These are phyloP conservation scores for Tineola bisselliella DNA, from an alignment of 2,888 invertebrate genomes.

Conservation along the genomic window DNA sequence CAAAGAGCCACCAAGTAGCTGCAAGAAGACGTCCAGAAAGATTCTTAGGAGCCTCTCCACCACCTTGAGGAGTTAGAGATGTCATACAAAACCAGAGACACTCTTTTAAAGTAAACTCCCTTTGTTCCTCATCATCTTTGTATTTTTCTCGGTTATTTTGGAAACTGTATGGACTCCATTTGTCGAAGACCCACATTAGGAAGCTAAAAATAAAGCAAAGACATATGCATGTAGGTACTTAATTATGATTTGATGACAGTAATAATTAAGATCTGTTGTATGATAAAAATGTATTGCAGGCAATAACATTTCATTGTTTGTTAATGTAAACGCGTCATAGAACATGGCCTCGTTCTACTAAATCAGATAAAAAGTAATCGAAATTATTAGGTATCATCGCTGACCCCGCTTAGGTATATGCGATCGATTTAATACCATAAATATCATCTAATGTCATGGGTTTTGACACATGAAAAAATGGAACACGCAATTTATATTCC, in stretches of 20 bases:
- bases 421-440: constrained; percentile 2
- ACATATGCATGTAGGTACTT: not conserved
- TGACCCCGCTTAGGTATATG: not conserved
- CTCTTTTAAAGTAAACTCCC: constrained; percentile 95
- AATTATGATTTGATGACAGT: not conserved
- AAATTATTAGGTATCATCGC: constrained; percentile 15
- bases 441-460: not conserved
- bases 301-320: not conserved
- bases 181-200: constrained; percentile 96
- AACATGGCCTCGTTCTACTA: constrained; percentile 41
- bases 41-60: constrained; percentile 96
- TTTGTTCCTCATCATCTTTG: constrained; percentile 90
- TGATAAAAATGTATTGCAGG: not conserved
- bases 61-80: constrained; percentile 93
- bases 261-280: not conserved
- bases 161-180: constrained; percentile 97
- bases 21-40: constrained; percentile 94
- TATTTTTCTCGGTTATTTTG: constrained; percentile 94
- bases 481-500: not conserved
- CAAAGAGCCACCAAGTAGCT: constrained; percentile 99
- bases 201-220: constrained; percentile 65
- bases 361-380: constrained; percentile 51
- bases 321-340: constrained; percentile 19
- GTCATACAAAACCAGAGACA: constrained; percentile 99
- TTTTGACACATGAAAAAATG: not conserved